Evolutionary conservation across 2,113 vertebrate genomes (phyloP).

Genomic region (Cinclus cinclus): DNA sequence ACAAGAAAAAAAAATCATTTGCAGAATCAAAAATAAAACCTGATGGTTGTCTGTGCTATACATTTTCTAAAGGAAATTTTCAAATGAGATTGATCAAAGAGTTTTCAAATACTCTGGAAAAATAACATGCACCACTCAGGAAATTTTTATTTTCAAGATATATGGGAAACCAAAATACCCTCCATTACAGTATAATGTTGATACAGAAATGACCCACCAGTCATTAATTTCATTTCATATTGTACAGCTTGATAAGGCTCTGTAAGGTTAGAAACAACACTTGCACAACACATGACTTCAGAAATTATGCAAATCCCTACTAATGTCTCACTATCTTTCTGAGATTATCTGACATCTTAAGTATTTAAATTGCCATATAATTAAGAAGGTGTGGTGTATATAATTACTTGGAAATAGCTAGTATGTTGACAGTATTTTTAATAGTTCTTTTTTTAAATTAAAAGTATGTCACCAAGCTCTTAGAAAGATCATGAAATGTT

Average conservation of each 20-base stretch:
- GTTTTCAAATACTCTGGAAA: neutral
- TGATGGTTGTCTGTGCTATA: neutral
- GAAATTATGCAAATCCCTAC: neutral
- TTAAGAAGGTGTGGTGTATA: neutral
- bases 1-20: neutral
- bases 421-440: neutral
- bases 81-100: neutral
- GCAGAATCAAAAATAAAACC: neutral
- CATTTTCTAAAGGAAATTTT: neutral
- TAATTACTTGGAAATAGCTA: neutral
- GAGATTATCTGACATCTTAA: neutral
- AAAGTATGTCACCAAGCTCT: neutral
- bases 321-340: neutral
- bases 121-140: neutral
- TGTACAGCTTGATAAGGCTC: neutral
- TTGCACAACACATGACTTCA: neutral
- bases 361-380: neutral
- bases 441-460: neutral
- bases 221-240: neutral
- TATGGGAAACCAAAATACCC: neutral
- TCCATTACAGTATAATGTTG: neutral
- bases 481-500: neutral
- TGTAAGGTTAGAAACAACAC: neutral
- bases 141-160: neutral
- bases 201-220: neutral